Evolutionary conservation across 2,888 invertebrate genomes (phyloP), one percentile per base, ranked within the genome.

Genomic region (Pheosia tremula): DNA sequence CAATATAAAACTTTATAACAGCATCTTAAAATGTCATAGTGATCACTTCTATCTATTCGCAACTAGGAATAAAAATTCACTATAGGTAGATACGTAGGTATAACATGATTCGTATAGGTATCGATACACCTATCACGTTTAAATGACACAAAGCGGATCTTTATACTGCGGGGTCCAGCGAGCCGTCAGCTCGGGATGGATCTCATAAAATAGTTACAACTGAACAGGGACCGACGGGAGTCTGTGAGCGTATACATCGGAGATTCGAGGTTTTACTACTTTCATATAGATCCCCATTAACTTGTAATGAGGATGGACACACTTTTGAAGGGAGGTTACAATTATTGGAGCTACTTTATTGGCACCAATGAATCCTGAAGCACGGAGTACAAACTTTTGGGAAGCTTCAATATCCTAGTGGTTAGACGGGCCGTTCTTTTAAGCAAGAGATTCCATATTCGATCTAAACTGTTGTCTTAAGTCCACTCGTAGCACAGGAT

Each of bases 181-280:
- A 78, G 80, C 80, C 81, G 49, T 5, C 13, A 50, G 50, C 80
- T 74, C 75, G 79, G 79, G 81, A 84, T 83, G 77, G 79, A 79
- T 81, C 78, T 85, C 87, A 83, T 90, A 90, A 90, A 90, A 88
- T 85, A 82, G 87, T 89, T 85, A 86, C 85, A 80, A 68, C 79
- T 81, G 82, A 82, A 83, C 78, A 77, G 80, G 81, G 74, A 67
- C 59, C 75, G 75, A 79, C 78, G 79, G 73, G 74, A 80, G 71
- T 45, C 66, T 63, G 72, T 71, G 73, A 74, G 71, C 71, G 76
- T 71, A 74, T 69, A 62, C 66, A 47, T 61, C 50, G n/a, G 56
- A 58, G 59, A 52, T 58, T 56, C 47, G 56, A n/a, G 13, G 8
- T 39, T 55, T 24, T 55, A 55, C 13, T 55, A 7, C 55, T 39